A percentile compares a stretch with the other conserved stretches of the same genome.
Conservation (phyloP, 2,797 vertebrate genomes). For the Pipistrellus nathusii region DNA sequence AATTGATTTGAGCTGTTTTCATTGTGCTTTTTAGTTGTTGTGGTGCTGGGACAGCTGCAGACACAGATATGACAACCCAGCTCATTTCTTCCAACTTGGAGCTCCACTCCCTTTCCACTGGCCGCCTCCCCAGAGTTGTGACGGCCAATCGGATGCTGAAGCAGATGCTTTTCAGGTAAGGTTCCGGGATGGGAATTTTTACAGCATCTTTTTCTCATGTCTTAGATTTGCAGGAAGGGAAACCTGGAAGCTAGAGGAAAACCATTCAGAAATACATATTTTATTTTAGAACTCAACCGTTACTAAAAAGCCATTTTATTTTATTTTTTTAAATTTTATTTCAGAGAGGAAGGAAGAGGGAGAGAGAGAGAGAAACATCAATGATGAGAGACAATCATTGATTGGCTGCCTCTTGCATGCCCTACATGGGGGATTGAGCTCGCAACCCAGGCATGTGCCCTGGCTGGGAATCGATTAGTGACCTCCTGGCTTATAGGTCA, state of each 20-base stretch:
- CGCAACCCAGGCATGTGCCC: too few species aligned
- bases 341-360: too few species aligned
- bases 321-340: too few species aligned
- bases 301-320: conserved; percentile 16
- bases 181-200: background rate
- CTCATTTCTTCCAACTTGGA: conserved; percentile 99
- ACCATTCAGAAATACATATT: conserved; percentile 1
- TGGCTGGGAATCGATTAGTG: too few species aligned
- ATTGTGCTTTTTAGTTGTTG: conserved; percentile 90
- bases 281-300: conserved; percentile 47
- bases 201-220: background rate
- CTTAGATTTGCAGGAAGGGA: conserved; percentile 26
- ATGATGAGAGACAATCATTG: too few species aligned
- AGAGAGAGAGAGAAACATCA: too few species aligned
- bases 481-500: too few species aligned
- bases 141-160: conserved; percentile 98
- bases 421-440: too few species aligned
- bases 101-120: conserved; percentile 95
- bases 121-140: conserved; percentile 94
- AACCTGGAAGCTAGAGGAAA: conserved; percentile 32
- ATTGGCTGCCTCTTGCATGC: too few species aligned
- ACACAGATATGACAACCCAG: conserved; percentile 99
- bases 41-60: conserved; percentile 98
- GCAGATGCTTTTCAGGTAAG: conserved; percentile 98
- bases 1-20: background rate